Conservation (phyloP, 2,888 invertebrate species). For the Drosophila cognata region DNA sequence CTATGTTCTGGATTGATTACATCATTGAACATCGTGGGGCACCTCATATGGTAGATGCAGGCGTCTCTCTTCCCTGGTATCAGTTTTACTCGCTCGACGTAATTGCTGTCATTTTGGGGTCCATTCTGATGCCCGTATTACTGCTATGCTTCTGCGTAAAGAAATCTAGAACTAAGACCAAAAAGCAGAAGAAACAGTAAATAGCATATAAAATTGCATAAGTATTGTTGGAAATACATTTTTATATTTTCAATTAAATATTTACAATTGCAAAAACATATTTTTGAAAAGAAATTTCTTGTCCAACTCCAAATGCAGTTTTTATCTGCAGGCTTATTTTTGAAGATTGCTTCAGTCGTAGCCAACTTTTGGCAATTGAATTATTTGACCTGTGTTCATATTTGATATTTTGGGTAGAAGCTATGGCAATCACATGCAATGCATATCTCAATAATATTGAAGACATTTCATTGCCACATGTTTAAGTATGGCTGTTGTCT, state of each 20-base stretch:
- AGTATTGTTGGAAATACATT: background rate
- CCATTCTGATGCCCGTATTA: conserved; percentile 11
- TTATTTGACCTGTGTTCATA: background rate
- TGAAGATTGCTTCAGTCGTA: background rate
- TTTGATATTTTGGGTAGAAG: background rate
- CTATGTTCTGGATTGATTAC: conserved; percentile 84
- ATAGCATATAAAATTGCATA: background rate
- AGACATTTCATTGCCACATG: conserved; percentile 16
- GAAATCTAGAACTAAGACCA: background rate
- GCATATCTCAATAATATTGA: background rate
- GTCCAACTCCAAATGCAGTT: background rate
- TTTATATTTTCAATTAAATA: background rate
- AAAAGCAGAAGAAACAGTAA: conserved; percentile 3
- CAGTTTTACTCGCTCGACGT: conserved; percentile 81
- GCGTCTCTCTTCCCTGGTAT: conserved; percentile 79
- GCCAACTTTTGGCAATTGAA: background rate
- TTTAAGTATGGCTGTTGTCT: background rate
- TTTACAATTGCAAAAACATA: no score
- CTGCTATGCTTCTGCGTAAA: background rate
- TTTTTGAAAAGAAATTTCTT: background rate
- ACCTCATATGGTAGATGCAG: conserved; percentile 76
- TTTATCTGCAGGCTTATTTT: background rate
- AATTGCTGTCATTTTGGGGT: conserved; percentile 19
- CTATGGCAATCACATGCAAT: background rate
- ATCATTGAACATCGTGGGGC: conserved; percentile 83